Conservation (phyloP, 2,888 invertebrate species). For the Lacanobia wlatinum region DNA sequence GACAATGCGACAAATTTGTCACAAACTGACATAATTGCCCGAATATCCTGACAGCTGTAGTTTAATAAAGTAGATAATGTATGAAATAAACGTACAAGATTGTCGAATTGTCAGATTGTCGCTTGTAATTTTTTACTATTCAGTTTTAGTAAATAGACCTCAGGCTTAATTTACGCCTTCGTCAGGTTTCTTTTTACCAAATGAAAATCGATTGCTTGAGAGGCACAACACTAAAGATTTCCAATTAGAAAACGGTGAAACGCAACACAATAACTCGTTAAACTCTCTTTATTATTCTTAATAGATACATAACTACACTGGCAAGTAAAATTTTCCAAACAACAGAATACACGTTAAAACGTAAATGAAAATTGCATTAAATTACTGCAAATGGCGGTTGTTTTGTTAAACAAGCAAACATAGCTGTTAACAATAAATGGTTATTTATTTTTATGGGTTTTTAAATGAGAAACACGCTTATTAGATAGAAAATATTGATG, state of each 20-base stretch:
- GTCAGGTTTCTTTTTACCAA: neutral
- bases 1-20: too few relatives aligned
- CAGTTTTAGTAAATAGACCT: too few relatives aligned
- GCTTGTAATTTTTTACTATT: too few relatives aligned
- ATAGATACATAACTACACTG: constrained; percentile 1
- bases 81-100: too few relatives aligned
- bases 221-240: neutral
- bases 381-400: neutral
- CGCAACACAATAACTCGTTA: constrained; percentile 27
- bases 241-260: constrained; percentile 15
- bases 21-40: too few relatives aligned
- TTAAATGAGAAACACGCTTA: neutral
- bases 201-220: neutral
- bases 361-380: constrained; percentile 2
- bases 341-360: neutral
- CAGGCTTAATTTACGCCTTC: neutral
- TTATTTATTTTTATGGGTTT: neutral
- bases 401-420: neutral
- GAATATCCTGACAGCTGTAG: too few relatives aligned
- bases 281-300: neutral
- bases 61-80: too few relatives aligned
- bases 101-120: too few relatives aligned
- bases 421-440: neutral
- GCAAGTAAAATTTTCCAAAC: constrained; percentile 11
- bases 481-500: neutral